Percentiles rank a stretch among this genome's conserved stretches.
phyloP scores from a whole-genome alignment of 1,140 invertebrate species.

The Lerema accius region DNA sequence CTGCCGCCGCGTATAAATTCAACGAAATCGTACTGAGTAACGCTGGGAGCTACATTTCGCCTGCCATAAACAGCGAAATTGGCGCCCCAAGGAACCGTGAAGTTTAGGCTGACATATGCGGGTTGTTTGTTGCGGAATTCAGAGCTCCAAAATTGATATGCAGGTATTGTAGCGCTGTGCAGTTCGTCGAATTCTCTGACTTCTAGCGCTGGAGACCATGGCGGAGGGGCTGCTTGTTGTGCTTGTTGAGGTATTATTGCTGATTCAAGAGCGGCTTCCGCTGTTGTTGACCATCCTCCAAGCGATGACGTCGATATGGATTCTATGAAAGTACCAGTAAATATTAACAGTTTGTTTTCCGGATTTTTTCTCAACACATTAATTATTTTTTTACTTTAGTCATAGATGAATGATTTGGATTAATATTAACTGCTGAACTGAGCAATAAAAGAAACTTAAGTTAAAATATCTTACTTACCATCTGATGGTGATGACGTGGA shows the following conservation, averaged over 20 bases:
- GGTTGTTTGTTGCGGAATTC: conserved; percentile 95
- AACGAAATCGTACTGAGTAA: conserved; percentile 97
- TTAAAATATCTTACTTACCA: conserved; percentile 83
- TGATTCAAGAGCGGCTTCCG: conserved; percentile 83
- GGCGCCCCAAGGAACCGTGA: conserved; percentile 94
- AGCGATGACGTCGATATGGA: conserved; percentile 82
- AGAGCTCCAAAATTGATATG: conserved; percentile 95
- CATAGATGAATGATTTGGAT: too few species aligned
- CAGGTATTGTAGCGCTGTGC: conserved; percentile 91
- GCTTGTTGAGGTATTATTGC: conserved; percentile 85
- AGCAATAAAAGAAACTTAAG: too few species aligned
- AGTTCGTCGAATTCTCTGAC: conserved; percentile 91
- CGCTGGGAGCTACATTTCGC: conserved; percentile 95
- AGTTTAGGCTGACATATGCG: conserved; percentile 94
- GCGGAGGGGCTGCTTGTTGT: conserved; percentile 85
- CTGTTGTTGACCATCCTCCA: conserved; percentile 77
- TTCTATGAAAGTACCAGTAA: conserved; percentile 65
- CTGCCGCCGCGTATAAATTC: conserved; percentile 94
- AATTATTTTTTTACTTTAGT: too few species aligned
- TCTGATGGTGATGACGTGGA: conserved; percentile 89
- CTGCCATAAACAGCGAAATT: conserved; percentile 97
- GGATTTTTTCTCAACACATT: too few species aligned
- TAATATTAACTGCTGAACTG: too few species aligned
- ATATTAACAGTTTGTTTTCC: conserved; percentile 3
- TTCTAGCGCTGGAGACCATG: conserved; percentile 92